Evolutionary conservation across 2,888 invertebrate genomes (phyloP).

Genomic region (Dicranocentrus wangi): DNA sequence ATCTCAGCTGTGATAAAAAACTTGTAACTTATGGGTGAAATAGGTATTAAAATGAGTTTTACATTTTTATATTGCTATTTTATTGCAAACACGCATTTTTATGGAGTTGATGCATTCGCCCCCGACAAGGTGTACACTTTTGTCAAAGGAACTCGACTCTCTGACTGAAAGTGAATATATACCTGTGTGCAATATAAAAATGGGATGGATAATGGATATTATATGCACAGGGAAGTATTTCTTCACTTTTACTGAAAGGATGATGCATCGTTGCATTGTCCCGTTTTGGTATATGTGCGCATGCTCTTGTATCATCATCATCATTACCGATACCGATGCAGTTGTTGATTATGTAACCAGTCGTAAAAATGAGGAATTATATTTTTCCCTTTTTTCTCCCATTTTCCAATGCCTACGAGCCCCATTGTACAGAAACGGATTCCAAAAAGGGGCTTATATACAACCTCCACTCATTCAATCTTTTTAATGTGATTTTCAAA

Average conservation of each 20-base stretch:
- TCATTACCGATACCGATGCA: constrained; percentile 4
- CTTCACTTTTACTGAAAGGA: constrained; percentile 10
- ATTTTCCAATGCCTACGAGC: not conserved
- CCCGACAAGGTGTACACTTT: too few relatives aligned
- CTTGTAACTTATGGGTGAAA: too few relatives aligned
- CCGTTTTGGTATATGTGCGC: not conserved
- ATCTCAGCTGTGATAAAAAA: too few relatives aligned
- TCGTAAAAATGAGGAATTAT: constrained; percentile 33
- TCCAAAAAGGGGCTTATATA: not conserved
- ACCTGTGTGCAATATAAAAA: not conserved
- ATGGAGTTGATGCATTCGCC: too few relatives aligned
- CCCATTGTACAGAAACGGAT: not conserved
- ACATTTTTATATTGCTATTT: too few relatives aligned
- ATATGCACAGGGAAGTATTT: constrained; percentile 17
- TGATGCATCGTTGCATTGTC: constrained; percentile 8
- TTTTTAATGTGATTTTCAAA: not conserved
- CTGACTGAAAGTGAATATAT: too few relatives aligned
- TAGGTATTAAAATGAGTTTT: too few relatives aligned
- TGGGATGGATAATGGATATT: too few relatives aligned
- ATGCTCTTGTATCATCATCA: constrained; percentile 2
- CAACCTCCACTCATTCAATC: not conserved
- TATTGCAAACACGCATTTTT: too few relatives aligned
- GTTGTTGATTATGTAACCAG: constrained; percentile 11
- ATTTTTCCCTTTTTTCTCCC: not conserved
- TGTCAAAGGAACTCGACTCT: too few relatives aligned